A percentile compares a stretch with the other conserved stretches of the same genome.
Conservation (phyloP, 2,888 invertebrate genomes). For the Tinea semifulvella region DNA sequence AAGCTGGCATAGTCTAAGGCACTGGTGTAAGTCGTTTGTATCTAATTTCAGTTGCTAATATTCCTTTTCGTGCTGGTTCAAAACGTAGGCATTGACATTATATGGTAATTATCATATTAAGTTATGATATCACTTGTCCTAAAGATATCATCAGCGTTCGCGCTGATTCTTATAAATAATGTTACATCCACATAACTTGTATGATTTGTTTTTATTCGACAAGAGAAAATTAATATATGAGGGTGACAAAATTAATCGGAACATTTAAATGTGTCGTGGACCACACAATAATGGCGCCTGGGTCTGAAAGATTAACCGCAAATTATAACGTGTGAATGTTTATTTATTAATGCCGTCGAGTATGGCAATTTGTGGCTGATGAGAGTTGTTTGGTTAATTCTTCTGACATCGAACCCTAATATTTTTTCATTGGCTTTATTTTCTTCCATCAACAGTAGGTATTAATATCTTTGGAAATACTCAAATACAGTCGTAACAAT, state of each 20-base stretch:
- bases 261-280: constrained; percentile 10
- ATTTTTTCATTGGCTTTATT: constrained; percentile 10
- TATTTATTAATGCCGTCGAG: not conserved
- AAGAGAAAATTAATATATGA: constrained; percentile 46
- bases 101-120: constrained; percentile 38
- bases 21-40: too few species aligned
- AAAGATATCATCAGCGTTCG: not conserved
- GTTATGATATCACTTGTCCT: constrained; percentile 42
- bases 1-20: too few species aligned
- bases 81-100: too few species aligned
- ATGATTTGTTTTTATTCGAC: constrained; percentile 35
- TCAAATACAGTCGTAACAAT: constrained; percentile 8
- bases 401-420: constrained; percentile 1
- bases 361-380: constrained; percentile 6
- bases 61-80: constrained; percentile 52
- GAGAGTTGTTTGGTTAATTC: not conserved
- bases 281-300: not conserved
- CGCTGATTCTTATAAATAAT: not conserved
- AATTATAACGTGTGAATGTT: not conserved
- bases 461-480: not conserved
- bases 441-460: constrained; percentile 4
- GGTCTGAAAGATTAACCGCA: constrained; percentile 8
- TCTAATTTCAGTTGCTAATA: too few species aligned
- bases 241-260: not conserved
- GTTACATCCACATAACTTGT: not conserved